Conservation (phyloP, 2,113 vertebrate species). For the Hemichromis elongatus region DNA sequence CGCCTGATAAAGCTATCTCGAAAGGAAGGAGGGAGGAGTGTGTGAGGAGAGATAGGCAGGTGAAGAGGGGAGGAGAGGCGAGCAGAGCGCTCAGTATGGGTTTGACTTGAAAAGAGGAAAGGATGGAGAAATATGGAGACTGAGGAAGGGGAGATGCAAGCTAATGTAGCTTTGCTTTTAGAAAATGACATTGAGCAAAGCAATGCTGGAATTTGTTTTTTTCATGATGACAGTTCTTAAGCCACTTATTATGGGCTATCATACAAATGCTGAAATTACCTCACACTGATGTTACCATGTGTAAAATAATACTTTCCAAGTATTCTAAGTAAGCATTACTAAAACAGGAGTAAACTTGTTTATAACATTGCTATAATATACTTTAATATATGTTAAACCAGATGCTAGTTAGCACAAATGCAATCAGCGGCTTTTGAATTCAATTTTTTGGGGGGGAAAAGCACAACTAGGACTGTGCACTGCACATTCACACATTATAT, state of each 20-base stretch:
- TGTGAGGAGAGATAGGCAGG: neutral
- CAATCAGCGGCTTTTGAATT: neutral
- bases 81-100: constrained; percentile 16
- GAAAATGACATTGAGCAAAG: neutral
- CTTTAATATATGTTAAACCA: neutral
- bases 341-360: neutral
- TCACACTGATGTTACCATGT: neutral
- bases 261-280: neutral
- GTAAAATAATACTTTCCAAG: neutral
- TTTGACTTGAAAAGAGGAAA: constrained; percentile 22
- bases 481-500: neutral
- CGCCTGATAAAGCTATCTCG: constrained; percentile 7
- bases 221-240: neutral
- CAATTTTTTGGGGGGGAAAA: neutral
- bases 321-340: neutral
- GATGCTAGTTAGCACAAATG: neutral
- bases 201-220: neutral
- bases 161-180: constrained; percentile 16
- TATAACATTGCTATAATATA: neutral
- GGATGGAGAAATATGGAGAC: constrained; percentile 6
- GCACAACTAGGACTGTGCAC: neutral
- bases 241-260: neutral
- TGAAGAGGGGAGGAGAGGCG: neutral
- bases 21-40: neutral
- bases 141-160: constrained; percentile 13